Base-by-base conservation (phyloP, 1,140 invertebrate species). In the Mycetomoellerius zeteki region DNA sequence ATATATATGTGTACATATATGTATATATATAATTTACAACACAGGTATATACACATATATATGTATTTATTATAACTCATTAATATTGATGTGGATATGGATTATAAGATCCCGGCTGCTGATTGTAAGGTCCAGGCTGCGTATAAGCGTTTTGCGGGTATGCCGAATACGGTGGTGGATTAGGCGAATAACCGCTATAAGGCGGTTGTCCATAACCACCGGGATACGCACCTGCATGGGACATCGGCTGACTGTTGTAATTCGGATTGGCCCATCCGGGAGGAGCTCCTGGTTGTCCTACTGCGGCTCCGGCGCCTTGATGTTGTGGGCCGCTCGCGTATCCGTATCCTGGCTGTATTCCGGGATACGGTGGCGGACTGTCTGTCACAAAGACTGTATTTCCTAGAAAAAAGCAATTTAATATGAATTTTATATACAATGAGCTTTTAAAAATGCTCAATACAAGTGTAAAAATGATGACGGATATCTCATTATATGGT, bases 351-450 rank as follows among this genome's bases (percentile, higher is more conserved):
- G 94, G 92, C 81, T 95, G 96, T 88, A 99, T 97, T 62, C 98
- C 99, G 64, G 98, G 98, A 96, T 99, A 99, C 0, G 99, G 99
- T 78, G 99, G 99, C n/a, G 99, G 99, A 92, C 97, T 98, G 92
- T 98, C 97, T 10, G 97, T 98, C 96, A 98, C 98, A 92, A 97
- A 99, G 5, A 99, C 98, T 62, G 97, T 97, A 93, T 98, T 98
- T 52, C 97, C 97, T 96, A 97, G 94, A 91, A 92, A 88, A 73
- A 80, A 47, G 2, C 3, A 30, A 14, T 50, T 80, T 27, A 24
- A 47, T 52, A 3, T 24, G 54, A 54, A 33, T 50, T 27, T 43
- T 21, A 37, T 60, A n/a, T 6, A 54, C n/a, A 8, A 33, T n/a
- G 16, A 33, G 19, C 7, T 16, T 14, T 14, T 56, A 47, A 50